A percentile compares a stretch with the other conserved stretches of the same genome.
phyloP scores from a whole-genome alignment of 64 coral and sea anemone species.

The Montipora cactus region DNA sequence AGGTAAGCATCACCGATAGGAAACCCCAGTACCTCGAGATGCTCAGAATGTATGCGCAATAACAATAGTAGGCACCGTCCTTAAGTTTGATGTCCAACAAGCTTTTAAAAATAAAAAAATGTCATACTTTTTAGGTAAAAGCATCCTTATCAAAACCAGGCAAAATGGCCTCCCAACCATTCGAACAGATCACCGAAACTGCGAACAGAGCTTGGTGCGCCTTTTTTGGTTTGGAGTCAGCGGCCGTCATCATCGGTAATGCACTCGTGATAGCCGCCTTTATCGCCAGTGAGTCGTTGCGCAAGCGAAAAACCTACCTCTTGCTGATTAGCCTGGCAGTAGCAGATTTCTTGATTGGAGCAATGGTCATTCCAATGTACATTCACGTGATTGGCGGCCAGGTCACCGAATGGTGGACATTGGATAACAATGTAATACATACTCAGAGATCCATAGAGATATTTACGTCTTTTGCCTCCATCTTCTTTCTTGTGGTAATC shows the following conservation, averaged over 20 bases:
- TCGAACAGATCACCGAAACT: not conserved
- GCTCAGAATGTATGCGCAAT: too few species aligned
- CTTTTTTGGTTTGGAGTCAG: slow-evolving; percentile 57
- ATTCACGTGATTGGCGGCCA: slow-evolving; percentile 10
- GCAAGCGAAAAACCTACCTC: slow-evolving; percentile 43
- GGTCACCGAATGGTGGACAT: not conserved
- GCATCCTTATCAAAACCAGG: not conserved
- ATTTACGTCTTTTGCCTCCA: slow-evolving; percentile 58
- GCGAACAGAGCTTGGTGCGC: slow-evolving; percentile 54
- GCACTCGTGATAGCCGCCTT: slow-evolving; percentile 30
- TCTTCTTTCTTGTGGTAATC: slow-evolving; percentile 43
- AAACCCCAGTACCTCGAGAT: too few species aligned
- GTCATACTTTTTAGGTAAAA: not conserved
- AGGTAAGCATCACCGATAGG: too few species aligned
- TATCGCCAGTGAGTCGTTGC: slow-evolving; percentile 7
- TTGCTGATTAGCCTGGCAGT: slow-evolving; percentile 61
- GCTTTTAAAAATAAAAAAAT: too few species aligned
- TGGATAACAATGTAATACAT: not conserved
- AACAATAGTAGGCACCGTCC: too few species aligned
- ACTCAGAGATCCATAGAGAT: slow-evolving; percentile 56
- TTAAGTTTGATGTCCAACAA: not conserved
- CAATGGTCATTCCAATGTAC: slow-evolving; percentile 34
- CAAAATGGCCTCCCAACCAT: not conserved
- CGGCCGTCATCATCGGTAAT: slow-evolving; percentile 34
- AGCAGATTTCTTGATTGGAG: slow-evolving; percentile 62